Conservation (phyloP, 2,888 invertebrate species). For the Fissipunctia ypsillon region DNA sequence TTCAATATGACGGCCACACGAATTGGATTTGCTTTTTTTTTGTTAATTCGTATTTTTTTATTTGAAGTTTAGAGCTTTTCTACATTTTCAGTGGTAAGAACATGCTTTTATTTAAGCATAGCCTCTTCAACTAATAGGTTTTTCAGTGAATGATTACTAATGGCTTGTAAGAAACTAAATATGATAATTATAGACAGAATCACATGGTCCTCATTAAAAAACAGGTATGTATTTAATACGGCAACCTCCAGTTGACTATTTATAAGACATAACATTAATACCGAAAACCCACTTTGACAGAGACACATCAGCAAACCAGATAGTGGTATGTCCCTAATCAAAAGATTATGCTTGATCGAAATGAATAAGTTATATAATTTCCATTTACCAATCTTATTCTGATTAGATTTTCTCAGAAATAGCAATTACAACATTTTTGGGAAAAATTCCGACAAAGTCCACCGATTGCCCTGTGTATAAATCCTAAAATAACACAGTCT, state of each 20-base stretch:
- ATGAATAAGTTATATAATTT: slow-evolving; percentile 1
- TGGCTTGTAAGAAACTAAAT: not conserved
- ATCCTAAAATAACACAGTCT: slow-evolving; percentile 26
- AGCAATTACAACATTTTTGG: slow-evolving; percentile 12
- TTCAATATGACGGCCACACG: slow-evolving; percentile 23
- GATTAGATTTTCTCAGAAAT: slow-evolving; percentile 10
- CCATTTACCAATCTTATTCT: not conserved
- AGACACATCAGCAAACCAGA: slow-evolving; percentile 6
- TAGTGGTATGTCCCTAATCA: slow-evolving; percentile 20
- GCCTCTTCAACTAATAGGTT: not conserved
- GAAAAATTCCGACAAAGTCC: not conserved
- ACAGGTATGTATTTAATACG: no score
- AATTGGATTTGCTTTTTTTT: slow-evolving; percentile 39
- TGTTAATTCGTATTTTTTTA: not conserved
- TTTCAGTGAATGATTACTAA: not conserved
- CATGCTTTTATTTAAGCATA: not conserved
- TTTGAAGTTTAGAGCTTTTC: not conserved
- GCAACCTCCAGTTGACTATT: not conserved
- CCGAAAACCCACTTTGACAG: slow-evolving; percentile 13
- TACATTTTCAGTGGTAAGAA: not conserved
- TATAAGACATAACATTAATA: not conserved
- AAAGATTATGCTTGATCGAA: slow-evolving; percentile 33
- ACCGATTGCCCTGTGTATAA: not conserved
- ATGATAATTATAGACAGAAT: not conserved
- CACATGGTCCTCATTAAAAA: not conserved